These are phyloP conservation scores for Drosophila parthenogenetica DNA, from an alignment of 2,888 invertebrate species.

Conservation along the genomic window DNA sequence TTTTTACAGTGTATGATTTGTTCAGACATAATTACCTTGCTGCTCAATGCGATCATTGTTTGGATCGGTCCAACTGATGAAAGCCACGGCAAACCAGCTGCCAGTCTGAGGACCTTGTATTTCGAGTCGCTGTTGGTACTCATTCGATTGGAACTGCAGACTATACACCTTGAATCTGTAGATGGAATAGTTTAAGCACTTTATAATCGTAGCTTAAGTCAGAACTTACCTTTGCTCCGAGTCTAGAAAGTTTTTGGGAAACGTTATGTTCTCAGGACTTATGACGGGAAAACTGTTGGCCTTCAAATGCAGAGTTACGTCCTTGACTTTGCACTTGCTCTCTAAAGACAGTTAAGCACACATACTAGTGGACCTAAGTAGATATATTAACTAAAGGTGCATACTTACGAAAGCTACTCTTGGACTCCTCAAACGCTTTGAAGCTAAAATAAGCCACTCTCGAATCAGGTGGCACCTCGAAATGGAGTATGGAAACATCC, in stretches of 20 bases:
- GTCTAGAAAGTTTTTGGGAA: conserved; percentile 88
- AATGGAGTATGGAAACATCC: conserved; percentile 87
- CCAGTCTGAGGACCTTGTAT: conserved; percentile 90
- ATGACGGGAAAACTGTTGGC: conserved; percentile 93
- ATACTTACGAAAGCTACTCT: conserved; percentile 85
- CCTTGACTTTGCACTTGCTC: conserved; percentile 88
- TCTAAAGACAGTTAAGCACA: conserved; percentile 71
- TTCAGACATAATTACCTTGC: conserved; percentile 87
- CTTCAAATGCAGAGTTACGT: conserved; percentile 90
- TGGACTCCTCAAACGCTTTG: conserved; percentile 85
- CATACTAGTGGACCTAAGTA: background rate
- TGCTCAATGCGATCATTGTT: conserved; percentile 90
- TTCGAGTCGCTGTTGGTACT: conserved; percentile 87
- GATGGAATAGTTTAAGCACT: background rate
- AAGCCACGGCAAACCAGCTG: conserved; percentile 92
- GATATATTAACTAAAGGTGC: background rate
- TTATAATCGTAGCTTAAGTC: background rate
- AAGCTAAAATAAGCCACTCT: conserved; percentile 85
- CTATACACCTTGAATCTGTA: conserved; percentile 85
- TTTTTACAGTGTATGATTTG: background rate
- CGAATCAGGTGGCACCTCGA: conserved; percentile 86
- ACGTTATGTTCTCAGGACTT: conserved; percentile 91
- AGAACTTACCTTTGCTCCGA: conserved; percentile 83
- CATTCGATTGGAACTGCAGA: conserved; percentile 88
- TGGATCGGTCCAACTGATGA: conserved; percentile 91